Evolutionary conservation across 2,888 invertebrate species (phyloP).

Genomic region (Noctua fimbriata): DNA sequence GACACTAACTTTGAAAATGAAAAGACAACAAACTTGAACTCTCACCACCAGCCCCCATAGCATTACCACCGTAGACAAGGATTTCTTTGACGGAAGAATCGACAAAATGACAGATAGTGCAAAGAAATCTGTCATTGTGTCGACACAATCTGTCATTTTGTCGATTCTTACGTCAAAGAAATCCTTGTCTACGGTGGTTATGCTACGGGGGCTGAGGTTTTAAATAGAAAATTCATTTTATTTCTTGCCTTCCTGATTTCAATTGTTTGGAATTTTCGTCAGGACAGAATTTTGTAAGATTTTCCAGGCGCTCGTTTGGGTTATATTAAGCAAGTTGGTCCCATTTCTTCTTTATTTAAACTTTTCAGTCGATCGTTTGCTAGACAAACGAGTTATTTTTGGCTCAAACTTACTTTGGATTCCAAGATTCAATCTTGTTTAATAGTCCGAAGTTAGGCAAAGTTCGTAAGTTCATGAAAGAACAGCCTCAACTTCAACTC

Average conservation of each 20-base stretch:
- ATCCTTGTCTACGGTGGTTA: too few relatives aligned
- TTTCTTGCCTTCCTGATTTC: background rate
- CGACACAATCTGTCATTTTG: too few relatives aligned
- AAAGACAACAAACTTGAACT: conserved; percentile 14
- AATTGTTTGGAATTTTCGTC: conserved; percentile 3
- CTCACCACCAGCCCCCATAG: background rate
- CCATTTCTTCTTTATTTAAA: background rate
- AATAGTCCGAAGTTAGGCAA: conserved; percentile 3
- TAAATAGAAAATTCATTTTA: background rate
- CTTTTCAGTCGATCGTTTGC: conserved; percentile 3
- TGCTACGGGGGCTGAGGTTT: too few relatives aligned
- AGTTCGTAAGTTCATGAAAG: conserved; percentile 32
- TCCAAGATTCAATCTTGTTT: conserved; percentile 21
- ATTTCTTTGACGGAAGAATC: too few relatives aligned
- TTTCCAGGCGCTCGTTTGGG: background rate
- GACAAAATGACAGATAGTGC: too few relatives aligned
- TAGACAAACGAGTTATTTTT: conserved; percentile 3
- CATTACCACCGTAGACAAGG: too few relatives aligned
- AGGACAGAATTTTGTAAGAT: background rate
- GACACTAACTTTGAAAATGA: conserved; percentile 26
- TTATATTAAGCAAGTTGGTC: background rate
- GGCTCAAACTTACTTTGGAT: conserved; percentile 6
- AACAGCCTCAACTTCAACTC: background rate
- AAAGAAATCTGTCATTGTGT: too few relatives aligned
- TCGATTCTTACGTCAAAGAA: too few relatives aligned